These are phyloP conservation scores for Cephus rjabovi DNA, from an alignment of 2,888 invertebrate species.

Conservation along the genomic window DNA sequence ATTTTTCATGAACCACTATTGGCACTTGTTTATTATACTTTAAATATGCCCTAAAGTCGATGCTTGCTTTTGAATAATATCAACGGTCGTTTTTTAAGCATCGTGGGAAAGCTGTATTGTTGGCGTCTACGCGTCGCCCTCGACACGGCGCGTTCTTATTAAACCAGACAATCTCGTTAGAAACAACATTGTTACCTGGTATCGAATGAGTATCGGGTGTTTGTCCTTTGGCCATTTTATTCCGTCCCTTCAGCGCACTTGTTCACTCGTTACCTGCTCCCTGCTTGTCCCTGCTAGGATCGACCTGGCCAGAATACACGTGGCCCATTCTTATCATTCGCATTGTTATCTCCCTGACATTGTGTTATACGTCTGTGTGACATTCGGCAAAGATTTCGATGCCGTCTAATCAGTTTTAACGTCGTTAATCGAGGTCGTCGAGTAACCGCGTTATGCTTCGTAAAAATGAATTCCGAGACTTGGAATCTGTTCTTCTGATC, in stretches of 20 bases:
- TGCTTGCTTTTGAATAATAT: neutral
- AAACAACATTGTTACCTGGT: neutral
- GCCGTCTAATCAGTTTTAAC: neutral
- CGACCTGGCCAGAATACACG: neutral
- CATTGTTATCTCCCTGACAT: neutral
- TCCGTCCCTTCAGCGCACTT: neutral
- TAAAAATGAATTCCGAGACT: neutral
- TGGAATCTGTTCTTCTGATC: neutral
- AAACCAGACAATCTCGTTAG: neutral
- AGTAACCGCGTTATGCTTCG: neutral
- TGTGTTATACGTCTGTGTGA: neutral
- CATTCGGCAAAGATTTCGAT: neutral
- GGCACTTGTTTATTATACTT: conserved; percentile 42
- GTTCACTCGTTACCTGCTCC: neutral
- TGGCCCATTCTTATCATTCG: neutral
- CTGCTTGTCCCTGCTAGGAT: neutral
- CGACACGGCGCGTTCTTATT: neutral
- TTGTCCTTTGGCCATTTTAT: neutral
- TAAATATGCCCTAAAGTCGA: conserved; percentile 30
- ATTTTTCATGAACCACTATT: conserved; percentile 39
- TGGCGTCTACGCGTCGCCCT: neutral
- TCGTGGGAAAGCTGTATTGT: neutral
- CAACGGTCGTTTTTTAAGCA: neutral
- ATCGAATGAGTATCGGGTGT: neutral
- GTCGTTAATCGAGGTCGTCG: neutral